Evolutionary conservation across 53 echinoderm and acorn worm species (phyloP).

Genomic region (Pentamera pediparva): DNA sequence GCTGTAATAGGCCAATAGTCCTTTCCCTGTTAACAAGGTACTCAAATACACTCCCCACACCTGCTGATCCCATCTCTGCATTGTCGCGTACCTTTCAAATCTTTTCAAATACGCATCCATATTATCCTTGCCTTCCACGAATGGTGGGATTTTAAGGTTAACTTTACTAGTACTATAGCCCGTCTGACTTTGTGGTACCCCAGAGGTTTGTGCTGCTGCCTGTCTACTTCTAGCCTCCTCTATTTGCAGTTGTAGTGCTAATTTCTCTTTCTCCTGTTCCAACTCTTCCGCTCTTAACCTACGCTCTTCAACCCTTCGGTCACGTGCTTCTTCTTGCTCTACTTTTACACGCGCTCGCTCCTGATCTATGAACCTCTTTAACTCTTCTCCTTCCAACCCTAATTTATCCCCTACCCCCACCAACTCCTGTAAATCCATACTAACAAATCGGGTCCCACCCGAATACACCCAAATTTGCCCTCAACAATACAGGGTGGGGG

Average conservation of each 20-base stretch:
- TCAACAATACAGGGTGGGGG: no score
- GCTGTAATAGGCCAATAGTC: neutral
- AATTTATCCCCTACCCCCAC: neutral
- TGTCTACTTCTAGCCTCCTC: neutral
- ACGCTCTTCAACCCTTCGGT: neutral
- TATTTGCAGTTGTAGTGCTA: neutral
- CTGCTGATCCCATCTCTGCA: neutral
- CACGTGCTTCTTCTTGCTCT: neutral
- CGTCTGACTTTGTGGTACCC: no score
- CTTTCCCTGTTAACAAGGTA: conserved; percentile 23
- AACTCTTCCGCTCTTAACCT: no score
- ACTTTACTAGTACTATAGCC: neutral
- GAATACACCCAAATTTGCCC: no score
- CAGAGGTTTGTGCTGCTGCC: neutral
- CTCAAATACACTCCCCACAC: conserved; percentile 20
- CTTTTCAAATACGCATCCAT: no score
- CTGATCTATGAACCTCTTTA: neutral
- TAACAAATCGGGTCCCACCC: no score
- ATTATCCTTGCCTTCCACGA: no score
- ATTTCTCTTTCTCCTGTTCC: neutral
- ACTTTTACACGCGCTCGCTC: neutral
- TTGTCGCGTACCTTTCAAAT: no score
- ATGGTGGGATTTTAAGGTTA: no score
- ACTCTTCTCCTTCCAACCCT: neutral
- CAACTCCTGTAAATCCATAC: no score